Conservation (phyloP, 2,888 invertebrate genomes). For the Ectobius pallidus region DNA sequence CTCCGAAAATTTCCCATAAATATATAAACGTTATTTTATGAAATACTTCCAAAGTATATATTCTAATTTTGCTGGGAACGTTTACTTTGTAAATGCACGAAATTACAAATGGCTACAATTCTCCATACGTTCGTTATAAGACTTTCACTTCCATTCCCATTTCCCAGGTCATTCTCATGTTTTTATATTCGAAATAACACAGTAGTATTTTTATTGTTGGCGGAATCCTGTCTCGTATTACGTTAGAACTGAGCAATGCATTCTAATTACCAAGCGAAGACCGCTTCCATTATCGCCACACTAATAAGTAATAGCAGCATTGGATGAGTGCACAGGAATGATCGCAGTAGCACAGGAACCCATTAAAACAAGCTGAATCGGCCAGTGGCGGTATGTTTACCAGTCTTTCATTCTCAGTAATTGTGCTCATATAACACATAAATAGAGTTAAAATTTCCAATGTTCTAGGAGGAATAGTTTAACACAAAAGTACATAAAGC, state of each 20-base stretch:
- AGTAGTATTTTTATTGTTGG: conserved; percentile 19
- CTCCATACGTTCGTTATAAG: conserved; percentile 11
- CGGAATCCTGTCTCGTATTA: conserved; percentile 20
- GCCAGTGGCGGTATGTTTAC: conserved; percentile 20
- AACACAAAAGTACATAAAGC: too few species aligned
- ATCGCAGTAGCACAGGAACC: conserved; percentile 35
- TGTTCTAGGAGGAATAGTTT: too few species aligned
- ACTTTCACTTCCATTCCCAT: conserved; percentile 16
- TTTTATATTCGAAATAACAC: conserved; percentile 25
- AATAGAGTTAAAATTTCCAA: too few species aligned
- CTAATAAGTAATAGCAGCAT: conserved; percentile 40
- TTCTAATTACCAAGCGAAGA: conserved; percentile 36
- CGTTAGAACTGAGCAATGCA: conserved; percentile 31
- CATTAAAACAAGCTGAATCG: conserved; percentile 28
- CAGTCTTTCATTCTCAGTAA: too few species aligned
- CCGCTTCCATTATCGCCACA: conserved; percentile 33
- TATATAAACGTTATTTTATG: too few species aligned
- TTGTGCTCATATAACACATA: too few species aligned
- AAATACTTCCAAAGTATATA: too few species aligned
- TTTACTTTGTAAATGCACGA: background rate
- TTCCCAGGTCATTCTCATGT: conserved; percentile 12
- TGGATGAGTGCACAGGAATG: conserved; percentile 35
- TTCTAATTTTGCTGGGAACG: too few species aligned
- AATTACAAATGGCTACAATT: background rate
- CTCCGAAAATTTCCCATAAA: too few species aligned